A percentile compares a stretch with the other conserved stretches of the same genome.
Evolutionary conservation across 1,140 invertebrate species (phyloP).

Genomic region (Lutraria rhynchaena): DNA sequence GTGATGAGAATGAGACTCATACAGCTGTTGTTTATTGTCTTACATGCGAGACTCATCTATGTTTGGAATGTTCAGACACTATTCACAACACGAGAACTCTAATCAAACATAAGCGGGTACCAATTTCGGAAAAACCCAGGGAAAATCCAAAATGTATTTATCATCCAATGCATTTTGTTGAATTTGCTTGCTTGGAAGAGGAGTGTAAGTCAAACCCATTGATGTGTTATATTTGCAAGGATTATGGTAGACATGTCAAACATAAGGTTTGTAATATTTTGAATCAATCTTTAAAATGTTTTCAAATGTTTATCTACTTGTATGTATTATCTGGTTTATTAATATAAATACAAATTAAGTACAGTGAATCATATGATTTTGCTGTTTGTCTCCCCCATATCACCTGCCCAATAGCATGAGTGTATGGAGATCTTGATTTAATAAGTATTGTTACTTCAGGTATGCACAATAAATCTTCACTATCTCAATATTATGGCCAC

Average conservation of each 20-base stretch:
- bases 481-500: too few relatives aligned
- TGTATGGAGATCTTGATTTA: too few relatives aligned
- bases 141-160: slow-evolving; percentile 86
- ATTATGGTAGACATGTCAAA: slow-evolving; percentile 85
- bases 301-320: too few relatives aligned
- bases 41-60: slow-evolving; percentile 85
- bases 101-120: slow-evolving; percentile 85
- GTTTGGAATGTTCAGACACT: slow-evolving; percentile 84
- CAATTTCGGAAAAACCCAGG: slow-evolving; percentile 85
- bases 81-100: slow-evolving; percentile 86
- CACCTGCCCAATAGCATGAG: too few relatives aligned
- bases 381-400: too few relatives aligned
- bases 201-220: slow-evolving; percentile 83
- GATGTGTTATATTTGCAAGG: slow-evolving; percentile 87
- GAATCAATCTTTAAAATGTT: too few relatives aligned
- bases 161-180: slow-evolving; percentile 85
- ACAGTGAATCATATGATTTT: too few relatives aligned
- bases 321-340: too few relatives aligned
- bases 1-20: slow-evolving; percentile 86
- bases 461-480: too few relatives aligned
- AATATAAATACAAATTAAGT: too few relatives aligned
- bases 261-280: slow-evolving; percentile 84
- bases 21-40: slow-evolving; percentile 86
- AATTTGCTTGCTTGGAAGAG: slow-evolving; percentile 86
- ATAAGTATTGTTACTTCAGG: too few relatives aligned